Evolutionary conservation across 2,113 vertebrate genomes (phyloP).

Genomic region (Pteropus alecto): DNA sequence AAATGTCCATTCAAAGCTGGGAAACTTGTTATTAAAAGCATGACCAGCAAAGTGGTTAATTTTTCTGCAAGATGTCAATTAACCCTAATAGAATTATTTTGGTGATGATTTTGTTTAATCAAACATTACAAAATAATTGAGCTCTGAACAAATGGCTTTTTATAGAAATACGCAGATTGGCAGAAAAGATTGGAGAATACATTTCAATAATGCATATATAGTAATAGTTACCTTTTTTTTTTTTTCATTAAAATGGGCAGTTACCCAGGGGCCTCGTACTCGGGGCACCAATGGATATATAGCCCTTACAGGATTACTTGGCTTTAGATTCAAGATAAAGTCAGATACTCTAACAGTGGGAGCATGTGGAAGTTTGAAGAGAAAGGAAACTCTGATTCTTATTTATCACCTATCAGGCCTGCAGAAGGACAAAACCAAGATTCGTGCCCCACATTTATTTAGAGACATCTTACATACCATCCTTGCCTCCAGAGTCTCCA

Average conservation of each 20-base stretch:
- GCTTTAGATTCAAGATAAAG: neutral
- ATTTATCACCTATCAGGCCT: neutral
- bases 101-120: conserved; percentile 81
- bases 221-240: conserved; percentile 64
- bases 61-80: conserved; percentile 80
- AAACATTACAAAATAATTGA: conserved; percentile 80
- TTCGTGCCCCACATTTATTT: neutral
- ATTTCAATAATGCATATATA: conserved; percentile 60
- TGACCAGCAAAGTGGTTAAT: conserved; percentile 58
- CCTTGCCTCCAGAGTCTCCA: neutral
- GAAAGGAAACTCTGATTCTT: neutral
- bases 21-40: conserved; percentile 53
- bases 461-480: neutral
- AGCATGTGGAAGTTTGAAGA: neutral
- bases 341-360: neutral
- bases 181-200: neutral
- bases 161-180: conserved; percentile 67
- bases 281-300: neutral
- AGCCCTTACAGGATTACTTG: neutral
- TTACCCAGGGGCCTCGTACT: conserved; percentile 18
- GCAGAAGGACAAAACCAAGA: neutral
- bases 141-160: conserved; percentile 78
- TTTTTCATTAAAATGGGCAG: conserved; percentile 76
- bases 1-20: conserved; percentile 57
- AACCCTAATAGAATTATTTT: conserved; percentile 81